Evolutionary conservation across 2,113 vertebrate genomes (phyloP).

Genomic region (Chaetura pelagica): DNA sequence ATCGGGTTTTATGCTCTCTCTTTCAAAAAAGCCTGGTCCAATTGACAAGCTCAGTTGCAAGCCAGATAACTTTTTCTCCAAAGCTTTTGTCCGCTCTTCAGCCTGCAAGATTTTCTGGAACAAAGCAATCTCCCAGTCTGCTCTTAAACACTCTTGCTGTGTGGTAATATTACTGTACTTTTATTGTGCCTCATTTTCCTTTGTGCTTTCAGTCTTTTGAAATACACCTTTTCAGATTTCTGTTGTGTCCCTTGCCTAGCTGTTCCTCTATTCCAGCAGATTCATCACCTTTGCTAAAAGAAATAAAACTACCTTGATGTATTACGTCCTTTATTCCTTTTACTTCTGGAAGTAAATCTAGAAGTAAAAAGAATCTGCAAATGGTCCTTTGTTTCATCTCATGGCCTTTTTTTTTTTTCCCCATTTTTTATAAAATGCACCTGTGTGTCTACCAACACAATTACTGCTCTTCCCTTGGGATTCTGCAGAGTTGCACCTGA

Average conservation of each 20-base stretch:
- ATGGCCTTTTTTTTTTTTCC: too few relatives aligned
- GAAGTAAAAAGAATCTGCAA: background rate
- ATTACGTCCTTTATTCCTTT: background rate
- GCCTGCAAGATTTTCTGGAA: background rate
- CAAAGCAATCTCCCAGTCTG: background rate
- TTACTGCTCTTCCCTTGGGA: accelerated
- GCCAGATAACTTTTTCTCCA: background rate
- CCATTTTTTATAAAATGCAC: background rate
- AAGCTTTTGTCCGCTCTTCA: background rate
- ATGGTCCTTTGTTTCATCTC: background rate
- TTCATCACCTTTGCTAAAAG: background rate
- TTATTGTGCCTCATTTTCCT: background rate
- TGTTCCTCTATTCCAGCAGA: background rate
- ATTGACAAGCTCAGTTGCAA: background rate
- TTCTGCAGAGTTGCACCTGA: background rate
- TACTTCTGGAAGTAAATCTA: background rate
- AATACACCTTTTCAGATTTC: background rate
- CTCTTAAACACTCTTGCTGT: background rate
- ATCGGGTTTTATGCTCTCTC: background rate
- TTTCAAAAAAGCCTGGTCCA: background rate
- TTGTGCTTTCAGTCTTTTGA: background rate
- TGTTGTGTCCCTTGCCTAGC: background rate
- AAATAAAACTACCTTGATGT: background rate
- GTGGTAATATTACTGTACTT: background rate
- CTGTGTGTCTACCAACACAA: background rate